Conservation (phyloP, 2,113 vertebrate genomes). For the Trinectes maculatus region DNA sequence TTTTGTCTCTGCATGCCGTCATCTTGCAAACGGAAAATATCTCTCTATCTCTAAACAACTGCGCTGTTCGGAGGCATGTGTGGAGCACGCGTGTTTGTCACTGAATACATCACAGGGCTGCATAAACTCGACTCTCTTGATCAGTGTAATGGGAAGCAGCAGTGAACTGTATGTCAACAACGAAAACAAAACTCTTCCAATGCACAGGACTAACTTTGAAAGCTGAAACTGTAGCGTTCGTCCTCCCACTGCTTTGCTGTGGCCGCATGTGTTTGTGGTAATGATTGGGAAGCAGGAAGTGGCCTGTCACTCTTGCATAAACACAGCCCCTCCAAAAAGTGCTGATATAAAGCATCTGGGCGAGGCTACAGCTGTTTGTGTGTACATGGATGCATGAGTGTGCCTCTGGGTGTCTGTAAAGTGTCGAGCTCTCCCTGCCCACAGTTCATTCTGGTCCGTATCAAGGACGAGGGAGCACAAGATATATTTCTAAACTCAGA, state of each 20-base stretch:
- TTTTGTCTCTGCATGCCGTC: slow-evolving; percentile 23
- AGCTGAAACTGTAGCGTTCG: slow-evolving; percentile 8
- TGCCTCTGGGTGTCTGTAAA: slow-evolving; percentile 45
- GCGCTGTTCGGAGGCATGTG: slow-evolving; percentile 1
- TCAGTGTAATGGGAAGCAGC: slow-evolving; percentile 15
- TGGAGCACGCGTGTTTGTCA: slow-evolving; percentile 14
- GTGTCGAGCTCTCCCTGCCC: slow-evolving; percentile 6
- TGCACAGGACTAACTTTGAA: not conserved
- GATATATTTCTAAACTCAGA: slow-evolving; percentile 57
- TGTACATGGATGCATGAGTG: slow-evolving; percentile 24
- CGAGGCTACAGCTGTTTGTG: slow-evolving; percentile 58
- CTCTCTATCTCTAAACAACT: slow-evolving; percentile 41
- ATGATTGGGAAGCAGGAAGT: slow-evolving; percentile 75
- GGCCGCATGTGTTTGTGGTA: slow-evolving; percentile 18
- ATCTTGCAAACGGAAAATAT: slow-evolving; percentile 48
- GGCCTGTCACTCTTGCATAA: slow-evolving; percentile 74
- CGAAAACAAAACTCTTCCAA: slow-evolving; percentile 25
- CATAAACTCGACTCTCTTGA: slow-evolving; percentile 15
- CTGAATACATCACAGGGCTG: not conserved
- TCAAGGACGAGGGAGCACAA: slow-evolving; percentile 10
- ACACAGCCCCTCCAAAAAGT: slow-evolving; percentile 65
- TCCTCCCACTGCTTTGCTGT: slow-evolving; percentile 16
- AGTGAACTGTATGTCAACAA: slow-evolving; percentile 16
- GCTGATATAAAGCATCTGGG: slow-evolving; percentile 78
- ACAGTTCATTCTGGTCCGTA: slow-evolving; percentile 8